Evolutionary conservation across 2,113 vertebrate species (phyloP).

Genomic region (Nesoenas mayeri): DNA sequence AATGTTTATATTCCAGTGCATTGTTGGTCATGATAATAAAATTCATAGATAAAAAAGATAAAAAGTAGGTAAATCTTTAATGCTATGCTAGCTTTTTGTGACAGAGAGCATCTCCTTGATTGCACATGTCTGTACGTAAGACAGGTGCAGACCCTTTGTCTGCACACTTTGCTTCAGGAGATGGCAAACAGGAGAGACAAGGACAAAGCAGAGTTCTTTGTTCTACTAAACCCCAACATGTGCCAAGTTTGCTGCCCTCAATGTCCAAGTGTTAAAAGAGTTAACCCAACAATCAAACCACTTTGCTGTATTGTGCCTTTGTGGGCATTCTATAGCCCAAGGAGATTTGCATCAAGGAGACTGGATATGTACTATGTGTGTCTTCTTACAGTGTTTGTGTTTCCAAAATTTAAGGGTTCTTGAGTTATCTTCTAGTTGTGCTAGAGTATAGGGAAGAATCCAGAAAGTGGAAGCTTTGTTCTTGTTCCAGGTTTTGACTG

Average conservation of each 20-base stretch:
- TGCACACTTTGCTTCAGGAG: not conserved
- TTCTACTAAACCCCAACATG: not conserved
- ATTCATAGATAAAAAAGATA: not conserved
- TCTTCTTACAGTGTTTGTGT: not conserved
- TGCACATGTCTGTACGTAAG: accelerated
- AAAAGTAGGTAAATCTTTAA: not conserved
- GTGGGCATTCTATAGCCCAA: not conserved
- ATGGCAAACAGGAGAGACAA: not conserved
- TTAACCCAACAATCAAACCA: not conserved
- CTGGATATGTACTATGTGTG: not conserved
- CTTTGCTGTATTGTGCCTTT: not conserved
- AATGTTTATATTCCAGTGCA: not conserved
- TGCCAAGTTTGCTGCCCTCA: not conserved
- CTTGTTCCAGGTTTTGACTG: not conserved
- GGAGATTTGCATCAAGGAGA: not conserved
- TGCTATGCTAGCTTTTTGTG: not conserved
- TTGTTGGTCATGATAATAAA: not conserved
- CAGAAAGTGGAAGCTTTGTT: not conserved
- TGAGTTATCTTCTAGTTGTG: not conserved
- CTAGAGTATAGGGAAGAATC: not conserved
- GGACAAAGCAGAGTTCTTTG: not conserved
- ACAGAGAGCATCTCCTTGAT: not conserved
- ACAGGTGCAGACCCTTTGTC: not conserved
- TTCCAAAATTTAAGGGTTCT: not conserved
- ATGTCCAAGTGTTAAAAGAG: not conserved